Percentiles rank a stretch among this genome's conserved stretches.
These are phyloP conservation scores for Conopomorpha cramerella DNA, from an alignment of 1,140 invertebrate genomes.

Conservation along the genomic window DNA sequence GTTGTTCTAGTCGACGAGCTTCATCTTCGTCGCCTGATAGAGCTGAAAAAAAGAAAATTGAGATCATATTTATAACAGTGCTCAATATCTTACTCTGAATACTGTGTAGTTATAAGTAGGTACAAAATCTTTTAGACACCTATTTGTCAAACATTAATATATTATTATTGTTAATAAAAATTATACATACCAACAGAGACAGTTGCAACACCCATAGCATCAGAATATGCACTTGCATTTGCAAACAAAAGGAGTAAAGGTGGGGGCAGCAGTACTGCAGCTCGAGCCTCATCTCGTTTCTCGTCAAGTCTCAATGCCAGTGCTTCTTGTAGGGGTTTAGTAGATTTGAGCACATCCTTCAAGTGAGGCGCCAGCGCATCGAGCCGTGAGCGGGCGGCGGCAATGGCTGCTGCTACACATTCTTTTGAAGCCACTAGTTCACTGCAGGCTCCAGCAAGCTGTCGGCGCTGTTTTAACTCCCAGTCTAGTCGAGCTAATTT, in stretches of 20 bases:
- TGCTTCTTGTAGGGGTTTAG: slow-evolving; percentile 89
- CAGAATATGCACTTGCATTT: slow-evolving; percentile 81
- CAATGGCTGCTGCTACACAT: slow-evolving; percentile 74
- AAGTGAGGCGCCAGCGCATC: slow-evolving; percentile 83
- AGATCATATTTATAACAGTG: too few relatives aligned
- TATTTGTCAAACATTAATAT: too few relatives aligned
- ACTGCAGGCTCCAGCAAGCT: slow-evolving; percentile 77
- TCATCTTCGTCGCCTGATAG: slow-evolving; percentile 79
- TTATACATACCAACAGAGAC: slow-evolving; percentile 37
- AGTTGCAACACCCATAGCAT: slow-evolving; percentile 69
- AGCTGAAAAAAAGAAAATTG: slow-evolving; percentile 22
- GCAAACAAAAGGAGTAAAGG: slow-evolving; percentile 89
- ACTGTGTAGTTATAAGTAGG: slow-evolving; percentile 1
- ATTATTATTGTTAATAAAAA: too few relatives aligned
- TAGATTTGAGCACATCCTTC: slow-evolving; percentile 67
- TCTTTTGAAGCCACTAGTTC: slow-evolving; percentile 79
- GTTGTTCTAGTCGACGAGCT: slow-evolving; percentile 68
- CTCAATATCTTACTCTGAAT: too few relatives aligned
- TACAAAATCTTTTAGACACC: not conserved
- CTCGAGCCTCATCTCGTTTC: slow-evolving; percentile 71
- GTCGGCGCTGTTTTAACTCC: slow-evolving; percentile 89
- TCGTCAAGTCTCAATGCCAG: slow-evolving; percentile 81
- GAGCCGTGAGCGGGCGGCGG: slow-evolving; percentile 78
- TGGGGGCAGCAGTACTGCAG: slow-evolving; percentile 75
- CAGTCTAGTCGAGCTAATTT: slow-evolving; percentile 88